These are phyloP conservation scores for Cryptoblepharus egeriae DNA, from an alignment of 2,797 vertebrate genomes.

Conservation along the genomic window DNA sequence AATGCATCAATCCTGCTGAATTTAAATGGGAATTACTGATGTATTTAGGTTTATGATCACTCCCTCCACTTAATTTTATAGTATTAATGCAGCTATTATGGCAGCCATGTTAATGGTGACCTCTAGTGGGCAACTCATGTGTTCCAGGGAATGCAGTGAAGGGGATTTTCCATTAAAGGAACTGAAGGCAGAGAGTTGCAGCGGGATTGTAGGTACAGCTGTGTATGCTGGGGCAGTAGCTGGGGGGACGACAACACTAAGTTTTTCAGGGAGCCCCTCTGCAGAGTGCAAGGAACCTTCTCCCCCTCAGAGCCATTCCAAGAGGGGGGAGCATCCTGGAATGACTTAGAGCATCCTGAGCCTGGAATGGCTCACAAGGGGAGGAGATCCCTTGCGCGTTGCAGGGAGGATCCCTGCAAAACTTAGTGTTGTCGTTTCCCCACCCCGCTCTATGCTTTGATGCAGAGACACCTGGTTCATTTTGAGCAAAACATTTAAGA, in stretches of 20 bases:
- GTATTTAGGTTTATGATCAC: background rate
- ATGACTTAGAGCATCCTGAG: too few relatives aligned
- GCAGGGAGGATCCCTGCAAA: too few relatives aligned
- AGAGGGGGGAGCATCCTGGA: too few relatives aligned
- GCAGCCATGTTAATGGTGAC: conserved; percentile 44
- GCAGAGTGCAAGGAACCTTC: too few relatives aligned
- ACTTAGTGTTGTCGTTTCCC: too few relatives aligned
- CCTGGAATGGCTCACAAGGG: too few relatives aligned
- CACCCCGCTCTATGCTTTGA: too few relatives aligned
- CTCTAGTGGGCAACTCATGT: conserved; percentile 41
- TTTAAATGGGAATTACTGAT: background rate
- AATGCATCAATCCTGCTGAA: background rate
- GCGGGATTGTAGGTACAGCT: background rate
- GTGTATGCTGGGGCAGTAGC: background rate
- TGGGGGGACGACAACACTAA: too few relatives aligned
- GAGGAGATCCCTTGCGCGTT: too few relatives aligned
- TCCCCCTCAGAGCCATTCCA: too few relatives aligned
- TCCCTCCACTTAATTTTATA: background rate
- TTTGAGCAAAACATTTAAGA: background rate
- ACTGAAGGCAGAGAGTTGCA: accelerated
- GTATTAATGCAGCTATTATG: background rate
- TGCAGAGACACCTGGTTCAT: background rate
- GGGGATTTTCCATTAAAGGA: background rate
- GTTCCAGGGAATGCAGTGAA: background rate
- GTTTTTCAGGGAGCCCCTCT: too few relatives aligned